These are phyloP conservation scores for Thomomys bottae DNA, from an alignment of 2,113 vertebrate species.

Conservation along the genomic window DNA sequence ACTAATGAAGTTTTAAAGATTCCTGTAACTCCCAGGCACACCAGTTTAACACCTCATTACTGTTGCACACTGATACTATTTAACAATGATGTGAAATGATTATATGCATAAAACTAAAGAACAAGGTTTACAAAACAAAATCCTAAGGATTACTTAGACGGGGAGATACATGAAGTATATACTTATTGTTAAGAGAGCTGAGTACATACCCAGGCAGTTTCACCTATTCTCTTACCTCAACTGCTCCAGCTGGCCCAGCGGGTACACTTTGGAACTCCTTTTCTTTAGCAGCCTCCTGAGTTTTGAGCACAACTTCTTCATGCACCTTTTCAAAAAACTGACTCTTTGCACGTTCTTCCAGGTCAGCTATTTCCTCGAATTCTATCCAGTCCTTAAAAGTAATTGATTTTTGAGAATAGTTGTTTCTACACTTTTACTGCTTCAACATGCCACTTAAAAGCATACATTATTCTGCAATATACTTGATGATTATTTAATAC, in stretches of 20 bases:
- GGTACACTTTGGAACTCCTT: slow-evolving; percentile 96
- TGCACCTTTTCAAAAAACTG: slow-evolving; percentile 98
- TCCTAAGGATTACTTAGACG: slow-evolving; percentile 7
- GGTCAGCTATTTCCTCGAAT: slow-evolving; percentile 98
- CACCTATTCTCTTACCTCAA: slow-evolving; percentile 88
- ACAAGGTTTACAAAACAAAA: neutral
- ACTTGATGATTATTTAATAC: neutral
- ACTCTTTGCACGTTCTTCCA: slow-evolving; percentile 98
- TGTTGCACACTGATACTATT: neutral
- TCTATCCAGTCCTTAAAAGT: slow-evolving; percentile 96
- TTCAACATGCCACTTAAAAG: slow-evolving; percentile 36
- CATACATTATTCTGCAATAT: slow-evolving; percentile 1
- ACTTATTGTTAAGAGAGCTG: neutral
- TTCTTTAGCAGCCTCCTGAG: slow-evolving; percentile 96
- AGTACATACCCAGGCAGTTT: neutral
- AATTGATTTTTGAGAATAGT: slow-evolving; percentile 50
- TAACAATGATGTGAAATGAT: slow-evolving; percentile 1
- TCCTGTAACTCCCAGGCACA: slow-evolving; percentile 39
- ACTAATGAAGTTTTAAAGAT: slow-evolving; percentile 18
- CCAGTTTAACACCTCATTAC: slow-evolving; percentile 12
- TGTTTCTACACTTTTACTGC: slow-evolving; percentile 25
- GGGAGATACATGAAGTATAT: neutral
- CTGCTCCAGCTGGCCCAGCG: slow-evolving; percentile 94
- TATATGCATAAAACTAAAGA: neutral
- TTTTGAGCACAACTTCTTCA: slow-evolving; percentile 98